These are phyloP conservation scores for Pundamilia nyererei DNA, from an alignment of 2,113 vertebrate genomes.

Conservation along the genomic window DNA sequence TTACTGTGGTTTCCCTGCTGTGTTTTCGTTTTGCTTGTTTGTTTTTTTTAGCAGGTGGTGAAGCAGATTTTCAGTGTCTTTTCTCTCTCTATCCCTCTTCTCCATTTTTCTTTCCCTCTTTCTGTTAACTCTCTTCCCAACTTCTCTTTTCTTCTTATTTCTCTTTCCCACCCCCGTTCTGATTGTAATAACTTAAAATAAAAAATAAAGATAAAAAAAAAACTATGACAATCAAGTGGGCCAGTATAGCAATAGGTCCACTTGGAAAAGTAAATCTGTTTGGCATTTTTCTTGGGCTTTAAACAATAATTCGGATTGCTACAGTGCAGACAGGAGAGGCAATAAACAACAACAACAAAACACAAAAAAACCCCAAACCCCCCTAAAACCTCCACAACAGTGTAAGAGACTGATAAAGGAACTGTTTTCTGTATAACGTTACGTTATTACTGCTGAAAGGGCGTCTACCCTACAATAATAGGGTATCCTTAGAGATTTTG, in stretches of 20 bases:
- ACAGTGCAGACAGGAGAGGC: background rate
- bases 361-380: fast-evolving
- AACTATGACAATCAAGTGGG: background rate
- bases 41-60: background rate
- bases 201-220: background rate
- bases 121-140: background rate
- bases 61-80: background rate
- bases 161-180: background rate
- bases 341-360: background rate
- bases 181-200: background rate
- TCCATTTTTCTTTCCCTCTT: background rate
- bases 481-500: background rate
- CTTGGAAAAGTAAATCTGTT: background rate
- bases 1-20: background rate
- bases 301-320: too few species aligned
- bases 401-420: background rate
- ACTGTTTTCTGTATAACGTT: background rate
- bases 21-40: background rate
- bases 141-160: background rate
- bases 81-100: background rate
- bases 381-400: background rate
- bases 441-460: background rate
- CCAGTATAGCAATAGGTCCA: background rate
- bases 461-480: background rate
- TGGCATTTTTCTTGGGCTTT: background rate